Conservation (phyloP, 2,888 invertebrate species). For the Gortyna flavago region DNA sequence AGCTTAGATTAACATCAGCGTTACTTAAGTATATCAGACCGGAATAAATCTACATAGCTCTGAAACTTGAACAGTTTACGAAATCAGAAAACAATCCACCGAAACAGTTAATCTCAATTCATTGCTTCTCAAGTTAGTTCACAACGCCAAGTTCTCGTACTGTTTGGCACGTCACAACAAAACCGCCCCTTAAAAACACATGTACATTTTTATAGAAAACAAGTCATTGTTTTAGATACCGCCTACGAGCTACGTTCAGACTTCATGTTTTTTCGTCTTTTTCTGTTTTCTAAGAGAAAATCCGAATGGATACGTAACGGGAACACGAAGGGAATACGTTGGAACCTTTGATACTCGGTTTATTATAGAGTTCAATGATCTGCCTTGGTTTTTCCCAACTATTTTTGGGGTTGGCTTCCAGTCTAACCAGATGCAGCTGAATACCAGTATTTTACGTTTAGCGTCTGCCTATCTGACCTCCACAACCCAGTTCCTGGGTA, state of each 20-base stretch:
- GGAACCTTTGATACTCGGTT: no score
- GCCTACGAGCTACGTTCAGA: constrained; percentile 5
- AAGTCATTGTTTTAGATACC: constrained; percentile 27
- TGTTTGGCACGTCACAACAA: background rate
- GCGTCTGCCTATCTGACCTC: no score
- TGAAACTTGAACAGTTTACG: background rate
- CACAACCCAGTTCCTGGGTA: no score
- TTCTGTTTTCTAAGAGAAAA: background rate
- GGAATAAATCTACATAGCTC: no score
- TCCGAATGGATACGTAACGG: constrained; percentile 6
- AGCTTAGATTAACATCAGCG: background rate
- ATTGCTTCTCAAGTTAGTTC: background rate
- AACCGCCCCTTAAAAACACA: constrained; percentile 46
- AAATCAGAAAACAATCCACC: background rate
- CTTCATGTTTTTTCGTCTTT: constrained; percentile 5
- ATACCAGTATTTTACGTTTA: no score
- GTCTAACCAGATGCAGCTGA: no score
- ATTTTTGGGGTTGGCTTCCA: no score
- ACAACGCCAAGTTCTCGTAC: background rate
- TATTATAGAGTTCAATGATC: background rate
- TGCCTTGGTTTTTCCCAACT: no score
- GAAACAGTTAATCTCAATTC: constrained; percentile 3
- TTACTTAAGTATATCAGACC: background rate
- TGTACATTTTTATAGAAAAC: constrained; percentile 48
- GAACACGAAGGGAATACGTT: background rate